Conservation (phyloP, 1,140 invertebrate species). For the Trissolcus basalis region DNA sequence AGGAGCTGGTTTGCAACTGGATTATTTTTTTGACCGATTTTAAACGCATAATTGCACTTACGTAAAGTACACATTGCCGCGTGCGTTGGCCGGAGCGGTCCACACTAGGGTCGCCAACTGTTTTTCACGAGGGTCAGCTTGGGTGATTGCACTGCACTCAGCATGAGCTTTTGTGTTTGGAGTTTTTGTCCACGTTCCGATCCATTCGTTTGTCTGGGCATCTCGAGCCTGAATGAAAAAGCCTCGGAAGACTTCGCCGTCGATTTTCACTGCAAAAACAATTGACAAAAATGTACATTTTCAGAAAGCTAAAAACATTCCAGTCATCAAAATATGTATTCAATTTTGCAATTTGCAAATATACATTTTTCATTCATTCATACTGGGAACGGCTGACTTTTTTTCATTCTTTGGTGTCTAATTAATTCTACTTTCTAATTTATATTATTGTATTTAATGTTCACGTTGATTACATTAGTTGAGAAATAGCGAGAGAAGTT, state of each 20-base stretch:
- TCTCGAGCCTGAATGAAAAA: constrained; percentile 89
- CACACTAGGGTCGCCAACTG: constrained; percentile 83
- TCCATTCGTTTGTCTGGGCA: constrained; percentile 81
- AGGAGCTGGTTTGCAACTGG: too few relatives aligned
- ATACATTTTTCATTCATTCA: too few relatives aligned
- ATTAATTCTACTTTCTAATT: constrained; percentile 6
- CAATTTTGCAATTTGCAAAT: too few relatives aligned
- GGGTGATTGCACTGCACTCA: constrained; percentile 87
- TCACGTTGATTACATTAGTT: constrained; percentile 7
- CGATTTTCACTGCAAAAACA: constrained; percentile 79
- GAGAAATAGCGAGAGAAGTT: constrained; percentile 35
- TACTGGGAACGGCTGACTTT: background rate
- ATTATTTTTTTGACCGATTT: too few relatives aligned
- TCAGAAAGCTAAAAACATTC: too few relatives aligned
- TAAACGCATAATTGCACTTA: constrained; percentile 76
- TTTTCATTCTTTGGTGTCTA: background rate
- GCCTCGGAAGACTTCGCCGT: constrained; percentile 82
- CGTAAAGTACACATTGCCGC: constrained; percentile 86
- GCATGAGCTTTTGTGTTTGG: constrained; percentile 84
- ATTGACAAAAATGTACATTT: constrained; percentile 3
- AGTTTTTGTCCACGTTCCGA: constrained; percentile 83
- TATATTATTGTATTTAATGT: constrained; percentile 1
- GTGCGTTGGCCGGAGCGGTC: constrained; percentile 81
- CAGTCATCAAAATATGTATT: too few relatives aligned
- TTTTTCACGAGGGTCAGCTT: constrained; percentile 86